Evolutionary conservation across 2,888 invertebrate genomes (phyloP).

Genomic region (Lagria hirta): DNA sequence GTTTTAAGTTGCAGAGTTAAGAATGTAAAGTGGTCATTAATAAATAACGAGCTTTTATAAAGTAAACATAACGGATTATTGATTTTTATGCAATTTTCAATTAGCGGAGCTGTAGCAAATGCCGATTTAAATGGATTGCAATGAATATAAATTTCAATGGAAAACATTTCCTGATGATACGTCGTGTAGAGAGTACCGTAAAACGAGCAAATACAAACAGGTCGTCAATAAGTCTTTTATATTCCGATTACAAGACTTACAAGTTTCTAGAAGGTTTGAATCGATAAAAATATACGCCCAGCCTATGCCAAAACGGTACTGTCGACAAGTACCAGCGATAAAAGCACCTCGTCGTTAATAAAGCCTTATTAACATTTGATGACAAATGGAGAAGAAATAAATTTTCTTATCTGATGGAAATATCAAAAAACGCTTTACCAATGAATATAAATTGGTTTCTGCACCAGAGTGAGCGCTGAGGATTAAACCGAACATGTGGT

Average conservation of each 20-base stretch:
- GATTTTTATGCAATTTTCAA: slow-evolving; percentile 38
- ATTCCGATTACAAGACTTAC: slow-evolving; percentile 22
- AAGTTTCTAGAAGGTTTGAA: slow-evolving; percentile 16
- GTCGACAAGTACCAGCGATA: slow-evolving; percentile 8
- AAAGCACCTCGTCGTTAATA: slow-evolving; percentile 11
- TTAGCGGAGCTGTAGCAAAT: slow-evolving; percentile 25
- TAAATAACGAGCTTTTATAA: slow-evolving; percentile 20
- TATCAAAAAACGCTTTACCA: slow-evolving; percentile 9
- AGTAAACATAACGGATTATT: slow-evolving; percentile 34
- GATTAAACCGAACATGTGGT: slow-evolving; percentile 38
- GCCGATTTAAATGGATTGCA: slow-evolving; percentile 33
- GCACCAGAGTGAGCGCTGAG: slow-evolving; percentile 5
- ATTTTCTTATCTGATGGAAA: slow-evolving; percentile 14
- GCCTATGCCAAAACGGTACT: slow-evolving; percentile 18
- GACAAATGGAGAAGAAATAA: slow-evolving; percentile 16
- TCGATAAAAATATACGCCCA: slow-evolving; percentile 17
- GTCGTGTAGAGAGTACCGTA: slow-evolving; percentile 21
- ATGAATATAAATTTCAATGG: slow-evolving; percentile 39
- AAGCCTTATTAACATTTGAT: slow-evolving; percentile 10
- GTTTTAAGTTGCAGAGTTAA: slow-evolving; percentile 5
- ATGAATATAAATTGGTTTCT: slow-evolving; percentile 14
- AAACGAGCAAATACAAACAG: slow-evolving; percentile 25
- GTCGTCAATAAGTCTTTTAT: slow-evolving; percentile 26
- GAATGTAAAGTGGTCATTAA: slow-evolving; percentile 17
- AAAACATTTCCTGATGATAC: slow-evolving; percentile 23